Evolutionary conservation across 2,797 vertebrate genomes (phyloP).

Genomic region (Luscinia luscinia): DNA sequence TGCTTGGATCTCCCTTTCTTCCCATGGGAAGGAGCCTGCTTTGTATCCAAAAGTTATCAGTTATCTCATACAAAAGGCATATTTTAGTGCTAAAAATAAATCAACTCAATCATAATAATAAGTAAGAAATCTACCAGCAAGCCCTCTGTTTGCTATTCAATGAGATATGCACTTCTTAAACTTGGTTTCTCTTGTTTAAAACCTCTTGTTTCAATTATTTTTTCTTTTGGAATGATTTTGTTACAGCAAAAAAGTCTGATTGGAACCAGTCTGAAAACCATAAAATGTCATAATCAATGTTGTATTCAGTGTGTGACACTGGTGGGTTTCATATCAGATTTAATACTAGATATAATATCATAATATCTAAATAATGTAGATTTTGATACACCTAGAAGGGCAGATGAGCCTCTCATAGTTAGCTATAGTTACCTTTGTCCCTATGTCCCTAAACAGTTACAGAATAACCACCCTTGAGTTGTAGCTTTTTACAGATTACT

Average conservation of each 20-base stretch:
- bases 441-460: not conserved
- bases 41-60: not conserved
- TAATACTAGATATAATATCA: not conserved
- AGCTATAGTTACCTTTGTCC: not conserved
- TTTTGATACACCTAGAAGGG: not conserved
- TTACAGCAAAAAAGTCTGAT: not conserved
- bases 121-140: not conserved
- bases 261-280: not conserved
- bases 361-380: not conserved
- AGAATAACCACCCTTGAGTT: not conserved
- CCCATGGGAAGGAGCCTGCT: not conserved
- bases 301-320: not conserved
- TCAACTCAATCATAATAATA: not conserved
- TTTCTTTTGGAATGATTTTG: not conserved
- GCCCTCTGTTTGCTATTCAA: not conserved
- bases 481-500: not conserved
- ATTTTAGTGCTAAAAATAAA: not conserved
- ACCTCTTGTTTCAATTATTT: not conserved
- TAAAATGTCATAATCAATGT: not conserved
- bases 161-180: not conserved
- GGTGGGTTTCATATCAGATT: not conserved
- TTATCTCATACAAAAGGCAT: not conserved
- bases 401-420: not conserved
- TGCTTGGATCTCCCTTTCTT: not conserved
- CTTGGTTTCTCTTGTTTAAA: not conserved